Conservation (phyloP, 2,113 vertebrate genomes). For the Pleuronectes platessa region DNA sequence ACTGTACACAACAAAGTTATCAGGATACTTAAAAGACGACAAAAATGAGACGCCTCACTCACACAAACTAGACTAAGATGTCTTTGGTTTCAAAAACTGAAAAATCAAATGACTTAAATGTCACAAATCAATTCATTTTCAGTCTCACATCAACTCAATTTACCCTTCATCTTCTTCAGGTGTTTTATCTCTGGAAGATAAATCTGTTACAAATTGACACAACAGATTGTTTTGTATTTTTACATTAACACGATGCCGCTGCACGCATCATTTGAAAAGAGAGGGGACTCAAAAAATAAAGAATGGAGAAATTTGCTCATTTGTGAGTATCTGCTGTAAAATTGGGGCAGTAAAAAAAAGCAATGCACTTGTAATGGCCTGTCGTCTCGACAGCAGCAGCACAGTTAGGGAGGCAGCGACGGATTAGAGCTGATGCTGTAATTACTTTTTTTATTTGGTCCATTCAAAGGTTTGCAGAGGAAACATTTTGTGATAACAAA, state of each 20-base stretch:
- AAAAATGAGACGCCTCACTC: not conserved
- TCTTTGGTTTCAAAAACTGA: too few species aligned
- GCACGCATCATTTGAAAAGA: not conserved
- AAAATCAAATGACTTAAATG: not conserved
- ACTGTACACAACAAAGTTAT: too few species aligned
- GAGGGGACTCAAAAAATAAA: not conserved
- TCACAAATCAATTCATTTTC: not conserved
- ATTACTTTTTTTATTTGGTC: not conserved
- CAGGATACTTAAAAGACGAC: too few species aligned
- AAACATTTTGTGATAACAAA: not conserved
- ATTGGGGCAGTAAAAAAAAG: constrained; percentile 6
- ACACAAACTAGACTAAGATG: too few species aligned
- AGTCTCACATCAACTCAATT: not conserved
- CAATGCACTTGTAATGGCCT: constrained; percentile 3
- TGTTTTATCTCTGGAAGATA: too few species aligned
- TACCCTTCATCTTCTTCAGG: too few species aligned
- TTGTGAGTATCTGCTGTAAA: constrained; percentile 9
- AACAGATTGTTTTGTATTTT: too few species aligned
- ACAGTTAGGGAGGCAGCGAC: not conserved
- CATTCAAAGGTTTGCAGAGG: not conserved
- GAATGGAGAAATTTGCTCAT: constrained; percentile 11
- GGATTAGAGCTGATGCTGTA: not conserved
- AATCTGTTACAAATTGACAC: too few species aligned
- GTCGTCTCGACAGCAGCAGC: not conserved
- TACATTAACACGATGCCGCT: too few species aligned